These are phyloP conservation scores for Podarcis siculus DNA, from an alignment of 2,797 vertebrate species.

Conservation along the genomic window DNA sequence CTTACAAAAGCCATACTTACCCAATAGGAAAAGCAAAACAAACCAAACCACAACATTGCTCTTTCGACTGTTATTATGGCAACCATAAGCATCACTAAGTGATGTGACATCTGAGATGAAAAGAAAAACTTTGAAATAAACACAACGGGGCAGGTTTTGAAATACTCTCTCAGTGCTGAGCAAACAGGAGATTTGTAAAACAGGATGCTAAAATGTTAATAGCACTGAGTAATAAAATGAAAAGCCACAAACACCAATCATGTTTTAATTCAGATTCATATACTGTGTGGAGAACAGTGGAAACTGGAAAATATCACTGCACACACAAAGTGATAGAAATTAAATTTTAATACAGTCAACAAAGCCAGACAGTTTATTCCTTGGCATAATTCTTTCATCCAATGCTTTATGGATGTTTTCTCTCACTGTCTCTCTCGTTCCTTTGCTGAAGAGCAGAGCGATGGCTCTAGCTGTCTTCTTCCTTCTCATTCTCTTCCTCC, in stretches of 20 bases:
- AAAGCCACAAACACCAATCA: slow-evolving; percentile 5
- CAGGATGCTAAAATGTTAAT: slow-evolving; percentile 39
- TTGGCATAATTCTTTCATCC: neutral
- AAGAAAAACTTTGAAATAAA: slow-evolving; percentile 31
- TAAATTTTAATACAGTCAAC: slow-evolving; percentile 25
- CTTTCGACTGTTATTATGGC: slow-evolving; percentile 18
- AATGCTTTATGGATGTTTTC: neutral
- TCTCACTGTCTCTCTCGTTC: neutral
- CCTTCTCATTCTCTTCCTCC: neutral
- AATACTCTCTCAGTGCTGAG: slow-evolving; percentile 4
- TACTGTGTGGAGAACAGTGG: neutral
- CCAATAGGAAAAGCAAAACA: neutral
- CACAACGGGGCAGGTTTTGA: slow-evolving; percentile 24
- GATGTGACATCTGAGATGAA: neutral
- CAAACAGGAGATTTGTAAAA: slow-evolving; percentile 32
- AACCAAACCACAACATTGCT: neutral
- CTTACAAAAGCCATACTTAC: slow-evolving; percentile 7
- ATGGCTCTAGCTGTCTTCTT: slow-evolving; percentile 1
- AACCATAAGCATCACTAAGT: neutral
- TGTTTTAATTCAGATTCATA: slow-evolving; percentile 12
- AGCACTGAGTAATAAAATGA: neutral
- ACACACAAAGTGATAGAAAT: neutral
- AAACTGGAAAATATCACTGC: slow-evolving; percentile 43
- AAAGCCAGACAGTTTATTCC: neutral
- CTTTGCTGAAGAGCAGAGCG: neutral